phyloP scores from a whole-genome alignment of 2,888 invertebrate species.

The Epinotia ramella region DNA sequence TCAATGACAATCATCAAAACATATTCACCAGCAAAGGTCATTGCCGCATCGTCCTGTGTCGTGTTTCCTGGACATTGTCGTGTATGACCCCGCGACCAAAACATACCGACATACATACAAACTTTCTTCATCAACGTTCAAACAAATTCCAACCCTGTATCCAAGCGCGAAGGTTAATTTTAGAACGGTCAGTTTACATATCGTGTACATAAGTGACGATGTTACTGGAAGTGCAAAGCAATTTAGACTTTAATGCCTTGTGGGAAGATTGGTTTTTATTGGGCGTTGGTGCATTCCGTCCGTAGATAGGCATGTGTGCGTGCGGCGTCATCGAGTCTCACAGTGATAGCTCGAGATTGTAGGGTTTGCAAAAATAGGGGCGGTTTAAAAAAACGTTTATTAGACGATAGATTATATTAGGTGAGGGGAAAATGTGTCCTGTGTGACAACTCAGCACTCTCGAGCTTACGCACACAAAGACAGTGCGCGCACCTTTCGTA shows the following conservation, averaged over 20 bases:
- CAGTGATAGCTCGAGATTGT: constrained; percentile 30
- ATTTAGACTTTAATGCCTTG: background rate
- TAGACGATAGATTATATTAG: too few species aligned
- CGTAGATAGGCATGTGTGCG: background rate
- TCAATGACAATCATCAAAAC: constrained; percentile 39
- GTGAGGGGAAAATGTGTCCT: too few species aligned
- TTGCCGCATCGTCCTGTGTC: constrained; percentile 55
- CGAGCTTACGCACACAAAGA: background rate
- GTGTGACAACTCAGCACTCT: background rate
- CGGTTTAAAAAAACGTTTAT: background rate
- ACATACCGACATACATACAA: constrained; percentile 48
- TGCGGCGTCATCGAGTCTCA: constrained; percentile 48
- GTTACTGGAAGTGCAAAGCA: background rate
- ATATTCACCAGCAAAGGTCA: constrained; percentile 51
- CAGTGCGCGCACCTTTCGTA: background rate
- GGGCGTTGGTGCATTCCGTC: background rate
- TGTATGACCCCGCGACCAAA: constrained; percentile 57
- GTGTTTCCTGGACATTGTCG: constrained; percentile 56
- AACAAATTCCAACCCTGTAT: background rate
- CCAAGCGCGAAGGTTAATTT: background rate
- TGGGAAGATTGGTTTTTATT: constrained; percentile 14
- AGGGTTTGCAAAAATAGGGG: constrained; percentile 33
- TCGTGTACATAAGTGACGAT: background rate
- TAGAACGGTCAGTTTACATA: background rate
- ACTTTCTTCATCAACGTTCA: constrained; percentile 30